Evolutionary conservation across 2,113 vertebrate genomes (phyloP), one percentile per base, ranked within the genome.

Genomic region (Tilapia sparmanii): DNA sequence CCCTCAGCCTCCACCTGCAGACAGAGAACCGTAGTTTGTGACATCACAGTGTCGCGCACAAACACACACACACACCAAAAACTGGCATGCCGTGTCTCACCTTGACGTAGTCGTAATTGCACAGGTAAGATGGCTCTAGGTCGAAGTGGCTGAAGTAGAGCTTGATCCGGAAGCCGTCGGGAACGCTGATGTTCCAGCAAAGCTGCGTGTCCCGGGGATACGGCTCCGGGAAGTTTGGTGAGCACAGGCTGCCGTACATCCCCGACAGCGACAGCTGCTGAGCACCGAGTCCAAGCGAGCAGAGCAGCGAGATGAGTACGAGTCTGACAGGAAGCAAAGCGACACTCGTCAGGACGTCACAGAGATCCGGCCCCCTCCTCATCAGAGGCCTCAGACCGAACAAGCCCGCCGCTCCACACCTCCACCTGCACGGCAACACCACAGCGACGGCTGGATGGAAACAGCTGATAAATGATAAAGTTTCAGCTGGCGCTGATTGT

Each of bases 101-200:
- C 98, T 98, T 98, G 54, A 99, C 97, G 2, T 96, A 98, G 94
- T 99, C 98, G 2, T 99, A 99, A 96, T 99, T 98, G 90, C 99
- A 99, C 90, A 98, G 96, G 94, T 99, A 98, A 40, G 98, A 99
- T 1, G 99, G 98, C 92, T 99, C 99, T 92, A 99, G 94, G 95
- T 99, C 97, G 78, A 99, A 99, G 88, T 99, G 98, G 97, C 98
- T 98, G 95, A 99, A 99, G 94, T 98, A 98, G 12, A 99, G 96
- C 81, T 94, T 96, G 90, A 99, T 94, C 81, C 93, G 95, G 94
- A 98, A 98, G 13, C 99, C 98, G 0, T 94, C 93, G 0, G 97
- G 97, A 38, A 98, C 97, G 1, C 97, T 97, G 84, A 99, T 93
- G 83, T 98, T 98, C 99, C 99, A 99, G 0, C 94, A 96, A 45